These are phyloP conservation scores for Tetranychus truncatus DNA, from an alignment of 2,888 invertebrate genomes.

Conservation along the genomic window DNA sequence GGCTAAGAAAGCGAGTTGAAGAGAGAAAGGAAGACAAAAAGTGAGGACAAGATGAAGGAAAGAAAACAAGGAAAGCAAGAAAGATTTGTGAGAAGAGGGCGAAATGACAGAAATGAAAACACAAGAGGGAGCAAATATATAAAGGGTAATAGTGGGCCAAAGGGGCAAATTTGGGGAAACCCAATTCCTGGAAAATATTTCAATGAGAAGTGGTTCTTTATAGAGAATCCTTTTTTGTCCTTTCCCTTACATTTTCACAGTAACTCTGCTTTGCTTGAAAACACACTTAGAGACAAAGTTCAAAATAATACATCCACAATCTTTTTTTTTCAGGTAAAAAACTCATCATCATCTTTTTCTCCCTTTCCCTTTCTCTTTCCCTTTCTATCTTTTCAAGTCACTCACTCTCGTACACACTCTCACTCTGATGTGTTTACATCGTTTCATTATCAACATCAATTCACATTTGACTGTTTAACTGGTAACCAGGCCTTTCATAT, in stretches of 20 bases:
- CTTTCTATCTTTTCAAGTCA: too few relatives aligned
- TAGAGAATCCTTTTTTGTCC: conserved; percentile 1
- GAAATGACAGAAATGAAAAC: not conserved
- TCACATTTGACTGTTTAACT: not conserved
- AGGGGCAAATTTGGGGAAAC: not conserved
- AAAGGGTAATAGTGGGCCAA: not conserved
- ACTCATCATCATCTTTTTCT: not conserved
- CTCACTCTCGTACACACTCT: not conserved
- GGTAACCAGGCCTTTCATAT: not conserved
- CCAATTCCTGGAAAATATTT: not conserved
- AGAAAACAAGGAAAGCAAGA: not conserved
- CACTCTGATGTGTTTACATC: not conserved
- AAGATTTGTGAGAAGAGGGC: not conserved
- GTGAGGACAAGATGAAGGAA: conserved; percentile 2
- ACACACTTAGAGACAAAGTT: conserved; percentile 8
- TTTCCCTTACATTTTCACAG: not conserved
- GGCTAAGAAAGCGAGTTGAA: not conserved
- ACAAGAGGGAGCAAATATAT: not conserved
- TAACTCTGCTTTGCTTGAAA: conserved; percentile 2
- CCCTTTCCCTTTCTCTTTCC: too few relatives aligned
- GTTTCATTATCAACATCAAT: not conserved
- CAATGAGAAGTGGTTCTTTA: not conserved
- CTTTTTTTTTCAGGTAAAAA: not conserved
- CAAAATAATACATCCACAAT: not conserved
- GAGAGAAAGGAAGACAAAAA: conserved; percentile 7